phyloP scores from a whole-genome alignment of 1,140 invertebrate genomes.

The Adoxophyes honmai region DNA sequence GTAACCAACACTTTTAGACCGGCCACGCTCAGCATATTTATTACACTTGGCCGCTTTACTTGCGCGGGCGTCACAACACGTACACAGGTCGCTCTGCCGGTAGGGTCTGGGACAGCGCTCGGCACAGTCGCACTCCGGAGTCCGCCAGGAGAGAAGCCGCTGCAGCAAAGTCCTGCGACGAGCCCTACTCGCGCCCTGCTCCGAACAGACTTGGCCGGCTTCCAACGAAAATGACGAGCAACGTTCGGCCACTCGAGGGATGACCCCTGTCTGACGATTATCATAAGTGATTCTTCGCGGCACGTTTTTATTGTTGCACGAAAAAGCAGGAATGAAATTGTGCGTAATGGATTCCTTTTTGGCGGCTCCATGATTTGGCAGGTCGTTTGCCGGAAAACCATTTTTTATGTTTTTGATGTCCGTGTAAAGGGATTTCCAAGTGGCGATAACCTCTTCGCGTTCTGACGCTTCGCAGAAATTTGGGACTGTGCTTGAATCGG shows the following conservation, averaged over 20 bases:
- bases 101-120: constrained; percentile 39
- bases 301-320: constrained; percentile 37
- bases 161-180: constrained; percentile 55
- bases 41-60: constrained; percentile 30
- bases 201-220: constrained; percentile 36
- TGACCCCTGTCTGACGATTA: constrained; percentile 36
- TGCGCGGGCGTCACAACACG: constrained; percentile 46
- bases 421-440: constrained; percentile 67
- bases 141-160: constrained; percentile 62
- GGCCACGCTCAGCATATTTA: constrained; percentile 52
- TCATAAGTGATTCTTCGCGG: constrained; percentile 56
- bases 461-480: constrained; percentile 42
- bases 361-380: constrained; percentile 24
- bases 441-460: constrained; percentile 64
- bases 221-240: constrained; percentile 50
- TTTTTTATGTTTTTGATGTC: constrained; percentile 69
- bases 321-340: constrained; percentile 34
- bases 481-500: constrained; percentile 51
- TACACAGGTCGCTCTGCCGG: constrained; percentile 50
- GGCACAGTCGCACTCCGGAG: constrained; percentile 56
- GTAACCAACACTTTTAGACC: constrained; percentile 70
- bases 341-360: constrained; percentile 42
- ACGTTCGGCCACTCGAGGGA: constrained; percentile 36
- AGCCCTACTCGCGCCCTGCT: constrained; percentile 35
- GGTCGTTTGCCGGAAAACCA: constrained; percentile 45